phyloP scores from a whole-genome alignment of 2,888 invertebrate species.

The Thymelicus lineola region DNA sequence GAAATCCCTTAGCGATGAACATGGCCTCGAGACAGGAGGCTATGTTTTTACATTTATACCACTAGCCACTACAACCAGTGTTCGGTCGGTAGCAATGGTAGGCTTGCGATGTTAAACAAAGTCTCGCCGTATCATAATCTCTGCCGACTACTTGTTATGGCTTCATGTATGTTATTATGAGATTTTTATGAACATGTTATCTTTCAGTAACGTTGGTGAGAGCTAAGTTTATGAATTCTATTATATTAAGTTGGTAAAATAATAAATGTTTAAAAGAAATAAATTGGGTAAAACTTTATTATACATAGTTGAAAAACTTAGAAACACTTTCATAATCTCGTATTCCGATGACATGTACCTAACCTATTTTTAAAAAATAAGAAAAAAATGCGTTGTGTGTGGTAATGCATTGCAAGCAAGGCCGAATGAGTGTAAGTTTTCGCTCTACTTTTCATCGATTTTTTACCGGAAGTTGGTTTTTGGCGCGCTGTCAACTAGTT shows the following conservation, averaged over 20 bases:
- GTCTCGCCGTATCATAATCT: background rate
- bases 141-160: background rate
- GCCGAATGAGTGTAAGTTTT: slow-evolving; percentile 13
- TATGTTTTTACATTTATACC: background rate
- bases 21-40: background rate
- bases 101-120: background rate
- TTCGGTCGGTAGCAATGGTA: no score
- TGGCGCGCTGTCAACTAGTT: slow-evolving; percentile 60
- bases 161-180: background rate
- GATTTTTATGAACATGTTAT: background rate
- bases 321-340: no score
- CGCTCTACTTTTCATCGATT: slow-evolving; percentile 48
- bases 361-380: background rate
- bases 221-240: no score
- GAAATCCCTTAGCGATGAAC: background rate
- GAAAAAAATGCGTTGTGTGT: slow-evolving; percentile 19
- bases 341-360: no score
- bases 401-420: background rate
- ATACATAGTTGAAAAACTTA: no score
- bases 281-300: no score
- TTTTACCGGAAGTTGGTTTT: slow-evolving; percentile 56
- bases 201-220: background rate
- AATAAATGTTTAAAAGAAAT: no score
- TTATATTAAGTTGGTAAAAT: no score
- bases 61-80: no score